A percentile compares a stretch with the other conserved stretches of the same genome.
Evolutionary conservation across 2,888 invertebrate species (phyloP).

Genomic region (Dynastes grantii): DNA sequence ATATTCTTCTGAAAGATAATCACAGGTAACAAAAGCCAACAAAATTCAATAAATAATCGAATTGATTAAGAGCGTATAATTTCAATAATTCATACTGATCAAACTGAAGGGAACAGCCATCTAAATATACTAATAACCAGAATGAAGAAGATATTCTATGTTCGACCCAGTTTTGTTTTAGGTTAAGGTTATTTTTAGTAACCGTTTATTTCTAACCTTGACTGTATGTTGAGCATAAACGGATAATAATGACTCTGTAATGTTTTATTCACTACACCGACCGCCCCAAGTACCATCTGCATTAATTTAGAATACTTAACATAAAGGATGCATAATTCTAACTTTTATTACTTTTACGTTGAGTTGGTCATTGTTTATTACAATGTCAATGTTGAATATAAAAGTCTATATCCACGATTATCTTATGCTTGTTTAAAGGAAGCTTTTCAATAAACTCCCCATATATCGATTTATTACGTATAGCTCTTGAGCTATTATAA

Average conservation of each 20-base stretch:
- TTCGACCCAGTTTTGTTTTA: background rate
- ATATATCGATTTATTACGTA: too few relatives aligned
- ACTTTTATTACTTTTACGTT: too few relatives aligned
- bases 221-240: background rate
- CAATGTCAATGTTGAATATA: background rate
- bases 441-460: too few relatives aligned
- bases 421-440: background rate
- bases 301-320: too few relatives aligned
- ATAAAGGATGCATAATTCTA: too few relatives aligned
- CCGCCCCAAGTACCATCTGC: too few relatives aligned
- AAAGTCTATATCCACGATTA: background rate
- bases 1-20: background rate
- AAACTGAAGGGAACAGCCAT: background rate
- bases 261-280: too few relatives aligned
- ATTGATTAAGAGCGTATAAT: background rate
- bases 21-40: background rate
- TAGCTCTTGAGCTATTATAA: too few relatives aligned
- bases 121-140: background rate
- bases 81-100: background rate
- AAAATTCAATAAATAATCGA: background rate
- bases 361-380: too few relatives aligned
- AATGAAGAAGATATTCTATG: background rate
- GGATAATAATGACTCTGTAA: too few relatives aligned
- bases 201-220: background rate
- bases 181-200: constrained; percentile 9